Evolutionary conservation across 2,113 vertebrate species (phyloP), one percentile per base, ranked within the genome.

Genomic region (Blennius ocellaris): DNA sequence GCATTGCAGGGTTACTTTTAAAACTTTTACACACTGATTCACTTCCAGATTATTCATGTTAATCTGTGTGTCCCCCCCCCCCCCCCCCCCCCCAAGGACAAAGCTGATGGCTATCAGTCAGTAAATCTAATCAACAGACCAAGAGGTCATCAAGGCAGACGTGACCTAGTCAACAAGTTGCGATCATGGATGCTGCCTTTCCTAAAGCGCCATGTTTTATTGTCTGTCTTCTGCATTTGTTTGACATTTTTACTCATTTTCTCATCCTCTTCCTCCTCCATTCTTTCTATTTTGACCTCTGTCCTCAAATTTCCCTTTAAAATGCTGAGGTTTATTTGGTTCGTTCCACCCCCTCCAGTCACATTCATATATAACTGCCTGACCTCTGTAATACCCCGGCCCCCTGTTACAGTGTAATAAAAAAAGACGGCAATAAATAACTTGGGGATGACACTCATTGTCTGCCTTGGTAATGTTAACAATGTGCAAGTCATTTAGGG

Each of bases 401-500:
- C 75, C 84, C 70, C 78, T 56, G 58, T 81, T 87, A 87, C 76
- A 76, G 64, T 81, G 78, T 83, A 83, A 87, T 84, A 78, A 78
- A 82, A 30, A 75, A 66, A 21, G 56, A 43, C 12, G 11, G 43
- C 50, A 7, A 84, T 87, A 90, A 89, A 90, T 86, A 88, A 81
- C 54, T n/a, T 2, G 0, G 17, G 60, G 66, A 81, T 70, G 76
- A 78, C 77, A 63, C 50, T 74, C 52, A 79, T 83, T 89, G 85
- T 88, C 76, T 80, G 69, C 14, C 11, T n/a, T 59, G 53, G 67
- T 70, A 68, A 76, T 89, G 70, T 67, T 39, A 76, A 73, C 74
- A 86, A 87, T 84, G 79, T 59, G 49, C 16, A 11, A 76, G 61
- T 73, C 36, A 78, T 90, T 85, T 67, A 5, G 37, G 73, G 66